phyloP scores from a whole-genome alignment of 2,797 vertebrate species.

The Bradypus variegatus region DNA sequence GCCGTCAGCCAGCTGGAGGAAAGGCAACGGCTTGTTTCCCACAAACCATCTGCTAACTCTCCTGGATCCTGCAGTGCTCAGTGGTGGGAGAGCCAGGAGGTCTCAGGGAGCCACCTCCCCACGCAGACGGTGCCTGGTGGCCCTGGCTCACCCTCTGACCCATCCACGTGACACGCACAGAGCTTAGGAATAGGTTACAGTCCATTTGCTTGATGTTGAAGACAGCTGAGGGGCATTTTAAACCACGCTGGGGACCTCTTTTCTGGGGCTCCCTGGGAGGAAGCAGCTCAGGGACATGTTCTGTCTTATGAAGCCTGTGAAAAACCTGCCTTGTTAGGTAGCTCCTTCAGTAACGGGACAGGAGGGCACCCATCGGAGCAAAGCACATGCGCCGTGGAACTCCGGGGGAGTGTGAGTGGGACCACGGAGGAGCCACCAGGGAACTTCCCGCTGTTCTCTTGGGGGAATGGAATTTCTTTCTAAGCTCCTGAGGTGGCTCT shows the following conservation, averaged over 20 bases:
- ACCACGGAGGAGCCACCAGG: not conserved
- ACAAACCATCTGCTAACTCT: not conserved
- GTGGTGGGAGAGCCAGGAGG: too few species aligned
- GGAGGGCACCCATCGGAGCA: not conserved
- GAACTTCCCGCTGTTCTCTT: too few species aligned
- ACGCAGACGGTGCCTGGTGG: not conserved
- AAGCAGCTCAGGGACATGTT: not conserved
- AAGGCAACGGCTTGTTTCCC: too few species aligned
- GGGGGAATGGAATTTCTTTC: not conserved
- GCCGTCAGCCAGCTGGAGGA: not conserved
- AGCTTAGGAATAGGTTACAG: too few species aligned
- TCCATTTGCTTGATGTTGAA: not conserved
- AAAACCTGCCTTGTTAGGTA: not conserved
- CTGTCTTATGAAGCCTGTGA: not conserved
- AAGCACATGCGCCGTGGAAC: not conserved
- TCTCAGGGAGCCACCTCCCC: not conserved
- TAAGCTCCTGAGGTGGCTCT: not conserved
- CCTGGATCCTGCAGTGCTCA: too few species aligned
- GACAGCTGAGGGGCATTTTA: not conserved
- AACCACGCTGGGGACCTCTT: not conserved
- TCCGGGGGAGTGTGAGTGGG: not conserved
- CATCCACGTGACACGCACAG: not conserved
- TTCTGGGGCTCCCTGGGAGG: not conserved
- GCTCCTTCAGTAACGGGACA: not conserved
- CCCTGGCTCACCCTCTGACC: not conserved